Base-by-base conservation (phyloP, 30 jellyfish, hydroid and myxozoan species). In the Morbakka virulenta region DNA sequence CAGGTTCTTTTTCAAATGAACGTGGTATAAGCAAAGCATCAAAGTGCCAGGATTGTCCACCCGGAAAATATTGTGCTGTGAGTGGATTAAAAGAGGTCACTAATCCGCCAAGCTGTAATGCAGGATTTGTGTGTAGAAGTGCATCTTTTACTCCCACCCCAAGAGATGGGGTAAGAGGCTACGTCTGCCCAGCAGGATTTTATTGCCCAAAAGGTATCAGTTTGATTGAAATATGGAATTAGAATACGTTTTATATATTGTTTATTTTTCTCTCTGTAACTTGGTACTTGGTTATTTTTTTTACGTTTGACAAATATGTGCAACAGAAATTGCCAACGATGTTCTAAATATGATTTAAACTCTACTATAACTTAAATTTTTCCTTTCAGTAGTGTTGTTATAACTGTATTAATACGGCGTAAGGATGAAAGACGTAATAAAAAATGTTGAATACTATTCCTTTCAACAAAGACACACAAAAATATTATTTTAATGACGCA, bases 201-300 rank as follows among this genome's bases (percentile, higher is more conserved):
- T 93, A 85, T 67, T 93, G 99, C 41, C 99, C 97, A 11, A 51
- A 52, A 85, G 98, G 98, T 91, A 77, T 47, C 24, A n/a, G n/a
- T n/a, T n/a, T n/a, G n/a, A n/a, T n/a, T n/a, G n/a, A 24, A 13
- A 9, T 9, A 57, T 57, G 17, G 17, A 12, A 9, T 6, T 9
- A 6, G 12, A 57, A 9, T 23, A 57, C 6, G 17, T 57, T 57
- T 13, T 6, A 57, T 6, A 6, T 57, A 12, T 57, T 12, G 6
- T 57, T 22, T 6, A 6, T 20, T 47, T 12, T 20, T 47, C 20
- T 47, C 12, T 47, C 61, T 47, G 14, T 20, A 47, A n/a, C 61
- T 20, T 12, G 20, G 20, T n/a, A n/a, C n/a, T n/a, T 47, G 61
- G 61, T 47, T 9, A 47, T 47, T 12, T 47, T 47, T 9, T 9